Percentiles rank a stretch among this genome's conserved stretches.
Conservation (phyloP, 2,888 invertebrate species). For the Stegana nigrithorax region DNA sequence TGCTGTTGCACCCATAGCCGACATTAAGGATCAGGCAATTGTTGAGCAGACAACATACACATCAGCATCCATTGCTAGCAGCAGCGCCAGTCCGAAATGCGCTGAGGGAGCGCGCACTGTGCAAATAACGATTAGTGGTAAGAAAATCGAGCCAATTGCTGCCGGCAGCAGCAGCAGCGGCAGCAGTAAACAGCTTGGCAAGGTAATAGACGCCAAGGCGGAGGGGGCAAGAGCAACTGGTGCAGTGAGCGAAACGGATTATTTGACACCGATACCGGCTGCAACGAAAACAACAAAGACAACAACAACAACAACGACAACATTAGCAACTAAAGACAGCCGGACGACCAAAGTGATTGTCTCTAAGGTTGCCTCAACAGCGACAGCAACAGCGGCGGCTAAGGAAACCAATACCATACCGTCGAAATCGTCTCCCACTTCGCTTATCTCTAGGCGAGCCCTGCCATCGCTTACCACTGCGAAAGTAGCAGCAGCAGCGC, state of each 20-base stretch:
- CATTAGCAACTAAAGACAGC: slow-evolving; percentile 35
- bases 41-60: slow-evolving; percentile 22
- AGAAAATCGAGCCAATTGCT: slow-evolving; percentile 56
- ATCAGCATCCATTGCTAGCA: slow-evolving; percentile 36
- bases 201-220: no score
- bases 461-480: slow-evolving; percentile 5
- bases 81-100: slow-evolving; percentile 22
- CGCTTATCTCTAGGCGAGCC: no score
- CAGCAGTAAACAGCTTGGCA: slow-evolving; percentile 37
- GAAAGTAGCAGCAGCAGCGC: slow-evolving; percentile 14
- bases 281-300: slow-evolving; percentile 25
- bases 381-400: slow-evolving; percentile 35
- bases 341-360: slow-evolving; percentile 55
- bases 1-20: slow-evolving; percentile 37
- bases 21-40: slow-evolving; percentile 36
- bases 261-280: slow-evolving; percentile 43
- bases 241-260: slow-evolving; percentile 51
- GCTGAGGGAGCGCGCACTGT: no score
- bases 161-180: slow-evolving; percentile 33
- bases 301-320: slow-evolving; percentile 30
- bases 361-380: slow-evolving; percentile 43
- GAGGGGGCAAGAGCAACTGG: slow-evolving; percentile 17
- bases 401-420: background rate
- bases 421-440: slow-evolving; percentile 23
- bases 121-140: slow-evolving; percentile 66